Percentiles rank a stretch among this genome's conserved stretches.
phyloP scores from a whole-genome alignment of 2,888 invertebrate species.

The Strigamia crassipes region DNA sequence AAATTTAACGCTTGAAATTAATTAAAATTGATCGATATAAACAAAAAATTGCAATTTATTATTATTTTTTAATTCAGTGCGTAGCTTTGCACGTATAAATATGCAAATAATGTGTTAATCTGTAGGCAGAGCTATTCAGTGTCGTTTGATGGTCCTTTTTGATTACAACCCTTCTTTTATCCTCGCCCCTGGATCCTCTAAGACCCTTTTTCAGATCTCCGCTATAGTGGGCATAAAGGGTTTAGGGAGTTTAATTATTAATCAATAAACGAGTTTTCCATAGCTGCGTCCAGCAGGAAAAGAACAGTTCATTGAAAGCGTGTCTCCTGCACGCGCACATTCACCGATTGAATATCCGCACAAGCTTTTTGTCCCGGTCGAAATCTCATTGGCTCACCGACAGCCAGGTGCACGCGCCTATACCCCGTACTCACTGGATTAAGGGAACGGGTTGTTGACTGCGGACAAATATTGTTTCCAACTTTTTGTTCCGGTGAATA shows the following conservation, averaged over 20 bases:
- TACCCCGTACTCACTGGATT: not conserved
- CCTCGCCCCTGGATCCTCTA: not conserved
- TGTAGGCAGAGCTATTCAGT: not conserved
- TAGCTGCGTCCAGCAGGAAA: slow-evolving; percentile 13
- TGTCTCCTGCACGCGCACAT: slow-evolving; percentile 27
- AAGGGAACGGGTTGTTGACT: slow-evolving; percentile 15
- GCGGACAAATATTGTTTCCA: not conserved
- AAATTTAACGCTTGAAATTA: too few species aligned
- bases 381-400: not conserved
- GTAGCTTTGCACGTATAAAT: too few species aligned
- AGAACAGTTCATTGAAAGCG: slow-evolving; percentile 26
- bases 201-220: not conserved
- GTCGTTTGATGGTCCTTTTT: slow-evolving; percentile 14
- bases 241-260: slow-evolving; percentile 18
- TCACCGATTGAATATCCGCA: slow-evolving; percentile 20
- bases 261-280: slow-evolving; percentile 27
- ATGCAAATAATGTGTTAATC: not conserved
- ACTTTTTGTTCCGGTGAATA: too few species aligned
- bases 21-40: too few species aligned
- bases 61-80: too few species aligned
- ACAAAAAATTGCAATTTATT: too few species aligned
- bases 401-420: not conserved
- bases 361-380: not conserved
- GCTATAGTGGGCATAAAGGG: slow-evolving; percentile 8
- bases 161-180: not conserved